phyloP scores from a whole-genome alignment of 1,140 invertebrate species.

The Acromyrmex charruanus region DNA sequence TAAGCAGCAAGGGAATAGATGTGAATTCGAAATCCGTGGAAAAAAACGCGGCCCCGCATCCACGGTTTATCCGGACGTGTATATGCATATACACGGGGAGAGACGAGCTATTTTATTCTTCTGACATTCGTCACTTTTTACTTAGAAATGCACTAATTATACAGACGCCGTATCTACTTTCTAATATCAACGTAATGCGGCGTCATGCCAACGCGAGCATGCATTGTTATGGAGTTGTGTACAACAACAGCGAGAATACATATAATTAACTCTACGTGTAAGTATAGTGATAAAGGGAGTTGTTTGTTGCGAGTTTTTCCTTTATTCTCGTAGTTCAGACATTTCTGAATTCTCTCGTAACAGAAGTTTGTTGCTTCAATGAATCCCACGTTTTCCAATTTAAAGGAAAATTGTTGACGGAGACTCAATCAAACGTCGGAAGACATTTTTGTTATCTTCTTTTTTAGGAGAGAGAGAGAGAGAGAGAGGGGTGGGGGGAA shows the following conservation, averaged over 20 bases:
- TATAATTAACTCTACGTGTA: too few relatives aligned
- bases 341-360: not conserved
- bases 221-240: constrained; percentile 27
- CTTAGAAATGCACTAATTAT: constrained; percentile 53
- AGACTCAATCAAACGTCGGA: too few relatives aligned
- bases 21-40: constrained; percentile 61
- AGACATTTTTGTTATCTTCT: too few relatives aligned
- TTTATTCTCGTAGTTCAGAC: not conserved
- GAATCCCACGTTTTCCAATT: not conserved
- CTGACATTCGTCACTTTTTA: constrained; percentile 42
- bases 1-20: constrained; percentile 25
- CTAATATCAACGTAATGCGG: constrained; percentile 40
- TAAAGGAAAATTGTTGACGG: not conserved
- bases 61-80: constrained; percentile 10
- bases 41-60: constrained; percentile 17
- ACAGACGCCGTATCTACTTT: not conserved
- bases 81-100: too few relatives aligned
- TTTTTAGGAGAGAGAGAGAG: too few relatives aligned
- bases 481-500: too few relatives aligned
- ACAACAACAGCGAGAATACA: constrained; percentile 22
- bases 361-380: not conserved
- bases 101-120: constrained; percentile 19
- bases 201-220: constrained; percentile 11
- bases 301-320: not conserved
- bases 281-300: constrained; percentile 20